Base-by-base conservation (phyloP, 2,113 vertebrate genomes). In the Albula goreensis region DNA sequence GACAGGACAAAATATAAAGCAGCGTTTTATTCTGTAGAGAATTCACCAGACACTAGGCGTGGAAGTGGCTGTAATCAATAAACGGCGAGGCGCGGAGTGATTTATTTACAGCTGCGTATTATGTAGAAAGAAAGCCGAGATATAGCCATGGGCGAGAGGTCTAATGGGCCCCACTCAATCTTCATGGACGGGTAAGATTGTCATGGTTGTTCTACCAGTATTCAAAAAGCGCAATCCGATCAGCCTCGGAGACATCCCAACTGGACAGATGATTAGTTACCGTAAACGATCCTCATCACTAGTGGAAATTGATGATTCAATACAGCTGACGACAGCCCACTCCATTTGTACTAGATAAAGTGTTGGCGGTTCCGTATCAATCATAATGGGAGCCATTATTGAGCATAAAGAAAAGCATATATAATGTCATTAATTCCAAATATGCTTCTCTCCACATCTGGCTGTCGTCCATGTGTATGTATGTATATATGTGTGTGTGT, bases 341-440 rank as follows among this genome's bases (percentile, higher is more conserved):
- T 97, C 96, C 96, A 97, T 98, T 97, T 97, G 97, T 97, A 97
- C 96, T 96, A 96, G 96, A 99, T 97, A 97, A 97, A 96, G 96
- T 95, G 96, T 96, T 95, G 96, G 96, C 93, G 95, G 96, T 94
- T 95, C 82, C 94, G 94, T 97, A 98, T 98, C 97, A 97, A 98
- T 99, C 98, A 97, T 97, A 97, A 97, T 95, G 94, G 31, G 96
- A 97, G 97, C 97, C 97, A 97, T 98, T 97, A 98, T 97, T 97
- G 96, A 97, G 96, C 95, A 97, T 98, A 97, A 97, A 97, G 96
- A 96, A 97, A 97, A 96, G 96, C 97, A 96, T 98, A 97, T 97
- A 97, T 99, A 97, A 98, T 97, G 96, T 97, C 97, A 98, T 99
- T 99, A 98, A 97, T 97, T 97, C 96, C 96, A 97, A 96, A 97